Evolutionary conservation across 2,797 vertebrate species (phyloP).

Genomic region (Erithacus rubecula): DNA sequence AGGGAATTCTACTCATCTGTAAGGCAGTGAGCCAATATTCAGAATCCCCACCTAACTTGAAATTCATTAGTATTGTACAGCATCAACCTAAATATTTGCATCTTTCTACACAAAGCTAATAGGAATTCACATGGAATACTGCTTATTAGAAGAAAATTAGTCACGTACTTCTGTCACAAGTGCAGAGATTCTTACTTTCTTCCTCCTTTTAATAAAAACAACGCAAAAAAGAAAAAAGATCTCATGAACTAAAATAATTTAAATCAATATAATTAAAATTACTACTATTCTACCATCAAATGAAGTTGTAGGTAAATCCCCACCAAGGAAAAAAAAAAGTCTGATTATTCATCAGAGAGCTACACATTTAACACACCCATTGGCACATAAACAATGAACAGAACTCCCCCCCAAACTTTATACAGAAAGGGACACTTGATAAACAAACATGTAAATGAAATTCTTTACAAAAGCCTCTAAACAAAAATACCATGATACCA

Average conservation of each 20-base stretch:
- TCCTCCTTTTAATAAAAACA: background rate
- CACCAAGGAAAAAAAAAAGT: background rate
- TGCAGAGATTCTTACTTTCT: background rate
- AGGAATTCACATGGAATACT: background rate
- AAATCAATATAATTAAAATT: background rate
- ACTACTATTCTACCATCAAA: background rate
- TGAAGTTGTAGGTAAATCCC: background rate
- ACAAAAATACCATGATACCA: background rate
- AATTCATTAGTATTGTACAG: background rate
- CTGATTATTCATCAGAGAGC: background rate
- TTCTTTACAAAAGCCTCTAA: background rate
- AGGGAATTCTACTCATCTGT: background rate
- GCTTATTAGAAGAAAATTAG: background rate
- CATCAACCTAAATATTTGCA: background rate
- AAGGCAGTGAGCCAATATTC: background rate
- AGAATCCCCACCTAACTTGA: background rate
- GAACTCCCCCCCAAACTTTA: background rate
- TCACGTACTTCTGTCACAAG: background rate
- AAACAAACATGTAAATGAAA: background rate
- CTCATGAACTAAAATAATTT: background rate
- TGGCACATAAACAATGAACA: background rate
- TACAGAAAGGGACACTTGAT: background rate
- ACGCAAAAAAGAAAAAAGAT: background rate
- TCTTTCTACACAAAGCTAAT: background rate
- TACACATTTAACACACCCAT: background rate